phyloP scores from a whole-genome alignment of 2,797 vertebrate species.

The Bovichtus variegatus region DNA sequence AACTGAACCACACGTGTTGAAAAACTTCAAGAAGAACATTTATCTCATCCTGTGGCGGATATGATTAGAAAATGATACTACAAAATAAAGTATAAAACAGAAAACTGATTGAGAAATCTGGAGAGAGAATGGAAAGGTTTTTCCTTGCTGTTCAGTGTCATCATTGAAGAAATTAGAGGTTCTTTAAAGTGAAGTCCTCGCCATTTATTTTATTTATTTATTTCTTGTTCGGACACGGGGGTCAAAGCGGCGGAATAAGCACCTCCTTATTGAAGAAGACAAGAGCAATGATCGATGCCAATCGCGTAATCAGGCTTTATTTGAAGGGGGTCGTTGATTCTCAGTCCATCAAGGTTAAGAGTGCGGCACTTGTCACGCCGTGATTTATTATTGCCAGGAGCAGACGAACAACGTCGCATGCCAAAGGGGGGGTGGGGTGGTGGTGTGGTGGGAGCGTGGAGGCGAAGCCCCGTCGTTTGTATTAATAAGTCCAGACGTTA shows the following conservation, averaged over 20 bases:
- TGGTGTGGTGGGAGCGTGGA: not conserved
- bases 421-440: constrained; percentile 18
- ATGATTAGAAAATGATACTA: not conserved
- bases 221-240: constrained; percentile 50
- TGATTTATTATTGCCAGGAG: constrained; percentile 84
- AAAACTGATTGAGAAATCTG: not conserved
- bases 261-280: constrained; percentile 79
- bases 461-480: constrained; percentile 54
- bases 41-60: not conserved
- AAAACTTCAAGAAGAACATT: not conserved
- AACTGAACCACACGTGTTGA: not conserved
- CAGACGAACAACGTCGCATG: constrained; percentile 66
- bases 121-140: not conserved
- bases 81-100: not conserved
- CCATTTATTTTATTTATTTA: constrained; percentile 34
- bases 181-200: constrained; percentile 20
- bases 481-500: constrained; percentile 84
- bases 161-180: constrained; percentile 41
- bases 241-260: constrained; percentile 64
- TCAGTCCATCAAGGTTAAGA: constrained; percentile 84
- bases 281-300: constrained; percentile 82
- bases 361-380: constrained; percentile 77
- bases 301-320: constrained; percentile 81
- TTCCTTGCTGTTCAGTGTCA: not conserved
- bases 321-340: constrained; percentile 82